Base-by-base conservation (phyloP, 2,797 vertebrate genomes). In the Kryptolebias ocellatus region DNA sequence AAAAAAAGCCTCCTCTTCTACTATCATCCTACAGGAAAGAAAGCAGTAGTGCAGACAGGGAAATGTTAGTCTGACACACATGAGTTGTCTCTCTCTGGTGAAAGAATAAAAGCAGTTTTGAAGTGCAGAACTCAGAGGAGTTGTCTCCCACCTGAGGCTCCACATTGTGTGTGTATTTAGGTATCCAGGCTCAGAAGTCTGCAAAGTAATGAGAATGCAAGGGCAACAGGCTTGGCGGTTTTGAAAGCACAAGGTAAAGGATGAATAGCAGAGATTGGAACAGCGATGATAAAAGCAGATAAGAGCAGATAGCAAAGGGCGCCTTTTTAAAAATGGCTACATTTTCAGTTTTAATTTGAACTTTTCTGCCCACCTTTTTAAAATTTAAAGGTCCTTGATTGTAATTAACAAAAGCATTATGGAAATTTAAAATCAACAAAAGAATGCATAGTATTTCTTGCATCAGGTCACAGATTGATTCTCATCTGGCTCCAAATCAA, bases 41-140 rank as follows among this genome's bases (percentile, higher is more conserved):
- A 78, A 75, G 72, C 37, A 72, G 63, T 64, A 58, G 42, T 18
- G 12, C 16, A 1, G 46, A 53, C 6, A 24, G 45, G 50, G 44
- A 71, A 74, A 73, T 52, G 44, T 76, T 58, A 64, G 44, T 61
- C 39, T 34, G 68, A 81, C 62, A 74, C 79, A 72, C 46, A 77
- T 64, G 53, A 63, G 34, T 78, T 28, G 69, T 78, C 63, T 65
- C 31, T 27, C 65, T 72, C 49, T 29, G 46, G 52, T 60, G 57
- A 67, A 60, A 29, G 49, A 75, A 53, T 17, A 53, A 71, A 67
- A 34, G 55, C 53, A 72, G 60, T 63, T 39, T 52, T 64, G 54
- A n/a, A 4, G n/a, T 15, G 15, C 49, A 55, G 59, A 67, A 64
- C 46, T 59, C 72, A 20, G 66, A 58, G 64, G 61, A 64, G 69